phyloP scores from a whole-genome alignment of 1,140 invertebrate species.

The Samia ricini region DNA sequence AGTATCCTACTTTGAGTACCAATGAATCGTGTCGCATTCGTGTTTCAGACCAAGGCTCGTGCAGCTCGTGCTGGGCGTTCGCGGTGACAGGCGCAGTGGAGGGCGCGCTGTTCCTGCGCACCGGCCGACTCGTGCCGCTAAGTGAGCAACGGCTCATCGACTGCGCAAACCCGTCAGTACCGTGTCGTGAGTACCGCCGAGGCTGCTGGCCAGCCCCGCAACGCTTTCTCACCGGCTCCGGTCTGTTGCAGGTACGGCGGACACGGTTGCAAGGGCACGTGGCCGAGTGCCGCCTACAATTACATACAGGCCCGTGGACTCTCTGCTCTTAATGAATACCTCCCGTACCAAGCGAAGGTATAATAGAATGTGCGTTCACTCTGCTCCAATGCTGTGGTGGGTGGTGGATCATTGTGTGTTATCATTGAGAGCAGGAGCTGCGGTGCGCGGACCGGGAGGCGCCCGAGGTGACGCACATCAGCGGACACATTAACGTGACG shows the following conservation, averaged over 20 bases:
- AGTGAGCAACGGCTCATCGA: constrained; percentile 96
- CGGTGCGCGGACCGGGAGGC: background rate
- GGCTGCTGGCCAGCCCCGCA: background rate
- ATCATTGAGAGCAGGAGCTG: background rate
- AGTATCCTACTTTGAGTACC: background rate
- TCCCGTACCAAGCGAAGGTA: background rate
- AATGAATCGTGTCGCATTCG: background rate
- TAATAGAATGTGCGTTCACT: background rate
- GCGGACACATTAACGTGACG: constrained; percentile 11
- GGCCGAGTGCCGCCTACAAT: constrained; percentile 11
- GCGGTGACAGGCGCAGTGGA: constrained; percentile 96
- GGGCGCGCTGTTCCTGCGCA: constrained; percentile 93
- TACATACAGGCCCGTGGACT: constrained; percentile 3
- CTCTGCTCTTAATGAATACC: background rate
- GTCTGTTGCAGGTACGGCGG: constrained; percentile 9
- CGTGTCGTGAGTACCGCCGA: background rate
- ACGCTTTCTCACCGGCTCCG: background rate
- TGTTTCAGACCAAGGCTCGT: constrained; percentile 88
- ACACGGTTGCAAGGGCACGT: constrained; percentile 10
- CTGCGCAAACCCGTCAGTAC: constrained; percentile 93
- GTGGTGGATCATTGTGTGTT: background rate
- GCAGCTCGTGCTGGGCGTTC: constrained; percentile 98
- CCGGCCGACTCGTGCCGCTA: constrained; percentile 87
- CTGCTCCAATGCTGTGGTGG: background rate
- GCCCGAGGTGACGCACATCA: background rate